Evolutionary conservation across 2,888 invertebrate species (phyloP).

Genomic region (Loripinus fragilis): DNA sequence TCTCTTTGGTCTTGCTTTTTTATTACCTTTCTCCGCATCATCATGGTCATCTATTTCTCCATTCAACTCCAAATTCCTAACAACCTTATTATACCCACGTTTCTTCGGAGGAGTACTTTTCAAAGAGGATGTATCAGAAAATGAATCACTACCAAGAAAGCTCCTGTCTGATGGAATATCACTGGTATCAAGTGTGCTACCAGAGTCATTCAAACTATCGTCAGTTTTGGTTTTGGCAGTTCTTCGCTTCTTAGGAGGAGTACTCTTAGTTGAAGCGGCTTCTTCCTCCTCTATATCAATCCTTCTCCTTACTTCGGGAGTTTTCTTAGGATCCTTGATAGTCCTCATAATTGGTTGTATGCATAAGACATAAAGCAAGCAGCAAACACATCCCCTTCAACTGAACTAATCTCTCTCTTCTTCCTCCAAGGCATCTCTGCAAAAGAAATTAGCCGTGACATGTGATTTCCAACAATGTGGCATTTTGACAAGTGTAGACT

Average conservation of each 20-base stretch:
- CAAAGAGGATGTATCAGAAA: conserved; percentile 53
- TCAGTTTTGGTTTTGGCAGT: conserved; percentile 47
- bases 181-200: conserved; percentile 53
- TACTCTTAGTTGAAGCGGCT: conserved; percentile 47
- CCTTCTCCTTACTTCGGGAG: conserved; percentile 48
- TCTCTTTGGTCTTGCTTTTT: conserved; percentile 16
- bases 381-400: background rate
- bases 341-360: conserved; percentile 48
- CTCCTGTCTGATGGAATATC: conserved; percentile 56
- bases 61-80: conserved; percentile 55
- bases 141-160: conserved; percentile 51
- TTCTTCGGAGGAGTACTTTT: conserved; percentile 61
- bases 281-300: conserved; percentile 48
- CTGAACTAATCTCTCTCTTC: background rate
- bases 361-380: background rate
- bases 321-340: conserved; percentile 59
- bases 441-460: too few relatives aligned
- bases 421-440: conserved; percentile 5
- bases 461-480: too few relatives aligned
- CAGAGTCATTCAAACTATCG: conserved; percentile 53
- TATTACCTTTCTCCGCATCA: conserved; percentile 21
- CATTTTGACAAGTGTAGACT: too few relatives aligned
- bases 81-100: conserved; percentile 46
- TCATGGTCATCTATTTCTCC: conserved; percentile 29
- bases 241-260: conserved; percentile 59